A percentile compares a stretch with the other conserved stretches of the same genome.
phyloP scores from a whole-genome alignment of 2,113 vertebrate genomes.

The Plestiodon gilberti region DNA sequence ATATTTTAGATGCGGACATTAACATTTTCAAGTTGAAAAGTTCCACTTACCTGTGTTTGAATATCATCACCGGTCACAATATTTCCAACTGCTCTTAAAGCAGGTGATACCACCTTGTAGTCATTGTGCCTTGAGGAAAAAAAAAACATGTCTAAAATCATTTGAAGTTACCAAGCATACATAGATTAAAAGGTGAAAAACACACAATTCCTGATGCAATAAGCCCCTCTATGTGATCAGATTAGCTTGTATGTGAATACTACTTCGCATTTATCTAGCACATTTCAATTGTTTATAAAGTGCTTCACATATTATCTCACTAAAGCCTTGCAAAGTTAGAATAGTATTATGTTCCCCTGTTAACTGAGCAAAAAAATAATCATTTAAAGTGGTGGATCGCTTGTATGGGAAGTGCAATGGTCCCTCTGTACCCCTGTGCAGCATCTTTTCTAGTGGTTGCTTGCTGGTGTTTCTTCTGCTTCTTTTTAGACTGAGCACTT shows the following conservation, averaged over 20 bases:
- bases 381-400: too few species aligned
- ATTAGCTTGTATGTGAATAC: not conserved
- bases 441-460: too few species aligned
- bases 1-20: too few species aligned
- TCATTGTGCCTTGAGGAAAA: conserved; percentile 84
- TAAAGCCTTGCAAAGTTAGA: not conserved
- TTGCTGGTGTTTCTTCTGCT: too few species aligned
- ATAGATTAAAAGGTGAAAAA: not conserved
- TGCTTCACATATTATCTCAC: not conserved
- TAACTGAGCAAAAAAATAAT: too few species aligned
- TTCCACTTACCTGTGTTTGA: conserved; percentile 88
- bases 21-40: conserved; percentile 2
- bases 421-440: too few species aligned
- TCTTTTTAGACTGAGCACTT: too few species aligned
- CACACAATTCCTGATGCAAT: not conserved
- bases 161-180: conserved; percentile 28
- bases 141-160: conserved; percentile 47
- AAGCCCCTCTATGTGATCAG: not conserved
- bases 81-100: conserved; percentile 91
- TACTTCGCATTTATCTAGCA: not conserved
- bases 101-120: conserved; percentile 93
- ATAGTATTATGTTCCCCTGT: not conserved
- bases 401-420: too few species aligned
- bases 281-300: not conserved
- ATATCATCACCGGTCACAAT: conserved; percentile 93